Base-by-base conservation (phyloP, 2,888 invertebrate genomes). In the Thereva unica region DNA sequence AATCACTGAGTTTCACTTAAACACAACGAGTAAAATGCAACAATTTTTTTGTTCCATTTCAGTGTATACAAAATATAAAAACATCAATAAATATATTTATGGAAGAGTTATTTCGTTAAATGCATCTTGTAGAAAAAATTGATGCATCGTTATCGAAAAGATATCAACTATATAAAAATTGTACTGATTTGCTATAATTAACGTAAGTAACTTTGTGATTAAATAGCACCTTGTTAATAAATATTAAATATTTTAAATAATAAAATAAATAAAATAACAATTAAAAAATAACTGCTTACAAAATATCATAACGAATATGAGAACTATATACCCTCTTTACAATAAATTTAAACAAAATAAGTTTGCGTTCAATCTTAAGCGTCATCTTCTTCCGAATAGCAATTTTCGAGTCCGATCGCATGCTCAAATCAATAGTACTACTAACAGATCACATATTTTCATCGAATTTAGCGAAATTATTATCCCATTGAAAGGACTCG, bases 401-500 rank as follows among this genome's bases (percentile, higher is more conserved):
- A 61, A 40, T n/a, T 23, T 23, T 61, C 37, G 5, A 10, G 37
- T 35, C 37, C 59, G 49, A 59, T 38, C 47, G 59, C 47, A 34
- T 59, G 12, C 34, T 8, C 12, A 10, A 5, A 9, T 38, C 41
- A 38, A 41, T 41, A 50, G 41, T 6, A 61, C 41, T 23, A 41
- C 50, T 41, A 49, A 38, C 78, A 80, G 80, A 80, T 80, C 81
- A 81, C 80, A 80, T 80, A 71, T 80, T 80, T 79, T 82, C 82
- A 75, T 81, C 81, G 71, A 81, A 81, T 73, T 82, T 81, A 52
- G 81, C 81, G 72, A 81, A 82, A 73, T 81, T 80, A 70, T 78
- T 78, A 70, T 76, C 78, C 80, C 81, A 80, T 63, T 79, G 76
- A 64, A 78, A 79, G 74, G 67, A 61, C 49, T 35, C 40, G 1